These are phyloP conservation scores for Epinephelus awoara DNA, from an alignment of 2,797 vertebrate genomes.

Conservation along the genomic window DNA sequence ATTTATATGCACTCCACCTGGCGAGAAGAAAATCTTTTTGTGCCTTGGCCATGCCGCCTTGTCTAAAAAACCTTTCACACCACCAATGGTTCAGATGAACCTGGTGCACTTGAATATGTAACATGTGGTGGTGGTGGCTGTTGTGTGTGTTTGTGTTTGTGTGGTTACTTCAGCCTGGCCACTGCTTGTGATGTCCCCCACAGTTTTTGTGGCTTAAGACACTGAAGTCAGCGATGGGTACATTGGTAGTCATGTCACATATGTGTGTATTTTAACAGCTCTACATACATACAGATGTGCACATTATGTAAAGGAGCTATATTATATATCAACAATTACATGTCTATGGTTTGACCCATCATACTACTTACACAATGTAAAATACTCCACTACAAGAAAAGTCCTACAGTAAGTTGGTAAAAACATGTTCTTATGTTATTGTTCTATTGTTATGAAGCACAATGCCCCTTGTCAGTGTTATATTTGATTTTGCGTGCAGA, in stretches of 20 bases:
- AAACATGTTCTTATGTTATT: background rate
- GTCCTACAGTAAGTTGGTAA: background rate
- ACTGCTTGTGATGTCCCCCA: background rate
- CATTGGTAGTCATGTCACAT: background rate
- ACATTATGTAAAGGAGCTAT: background rate
- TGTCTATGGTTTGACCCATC: background rate
- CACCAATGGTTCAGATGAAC: conserved; percentile 14
- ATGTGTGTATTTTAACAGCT: background rate
- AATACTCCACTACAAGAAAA: background rate
- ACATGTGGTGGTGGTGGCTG: background rate
- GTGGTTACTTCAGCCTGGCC: background rate
- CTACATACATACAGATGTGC: background rate
- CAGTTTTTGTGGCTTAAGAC: background rate
- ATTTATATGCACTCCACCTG: background rate
- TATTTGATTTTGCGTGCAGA: background rate
- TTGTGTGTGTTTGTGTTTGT: conserved; percentile 6
- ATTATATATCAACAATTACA: background rate
- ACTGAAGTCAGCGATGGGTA: background rate
- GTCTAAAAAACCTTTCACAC: conserved; percentile 50
- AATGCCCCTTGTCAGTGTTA: background rate
- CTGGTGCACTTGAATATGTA: background rate
- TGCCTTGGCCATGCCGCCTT: conserved; percentile 78
- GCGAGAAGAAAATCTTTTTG: conserved; percentile 24
- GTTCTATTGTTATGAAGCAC: background rate
- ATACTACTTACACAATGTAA: background rate